phyloP scores from a whole-genome alignment of 2,797 vertebrate species.

The Acanthurus leucopareius region DNA sequence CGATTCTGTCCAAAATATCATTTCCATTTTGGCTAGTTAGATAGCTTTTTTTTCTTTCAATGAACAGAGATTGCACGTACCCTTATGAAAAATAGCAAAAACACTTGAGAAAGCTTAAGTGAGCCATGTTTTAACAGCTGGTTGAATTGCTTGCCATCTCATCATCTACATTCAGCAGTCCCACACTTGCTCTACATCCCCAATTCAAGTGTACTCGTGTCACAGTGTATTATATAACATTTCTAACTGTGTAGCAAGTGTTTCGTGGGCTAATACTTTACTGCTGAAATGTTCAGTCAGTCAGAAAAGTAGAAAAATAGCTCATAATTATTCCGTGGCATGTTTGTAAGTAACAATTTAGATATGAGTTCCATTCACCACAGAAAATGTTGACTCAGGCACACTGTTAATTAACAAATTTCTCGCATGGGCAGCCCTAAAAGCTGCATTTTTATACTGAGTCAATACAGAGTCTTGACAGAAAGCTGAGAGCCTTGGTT shows the following conservation, averaged over 20 bases:
- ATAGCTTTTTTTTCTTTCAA: conserved; percentile 5
- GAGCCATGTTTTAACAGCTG: conserved; percentile 12
- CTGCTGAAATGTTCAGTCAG: conserved; percentile 60
- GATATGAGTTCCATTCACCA: conserved; percentile 72
- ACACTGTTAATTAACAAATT: conserved; percentile 82
- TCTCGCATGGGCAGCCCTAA: conserved; percentile 74
- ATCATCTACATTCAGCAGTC: conserved; percentile 37
- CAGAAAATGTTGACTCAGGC: conserved; percentile 69
- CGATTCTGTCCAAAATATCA: background rate
- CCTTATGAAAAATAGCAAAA: background rate
- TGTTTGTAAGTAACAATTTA: conserved; percentile 76
- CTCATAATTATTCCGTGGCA: conserved; percentile 68
- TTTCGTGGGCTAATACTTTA: conserved; percentile 30
- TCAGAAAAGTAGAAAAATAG: conserved; percentile 65
- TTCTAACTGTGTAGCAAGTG: conserved; percentile 49
- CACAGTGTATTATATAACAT: conserved; percentile 55
- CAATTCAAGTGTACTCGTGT: conserved; percentile 46
- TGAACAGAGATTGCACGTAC: background rate
- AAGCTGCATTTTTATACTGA: conserved; percentile 67
- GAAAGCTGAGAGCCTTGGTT: conserved; percentile 51
- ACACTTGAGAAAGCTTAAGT: background rate
- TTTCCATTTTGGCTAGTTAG: background rate
- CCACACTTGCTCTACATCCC: conserved; percentile 38
- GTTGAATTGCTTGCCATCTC: conserved; percentile 5
- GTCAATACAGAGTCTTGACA: conserved; percentile 61